These are phyloP conservation scores for Marmota monax DNA, from an alignment of 2,113 vertebrate genomes.

Conservation along the genomic window DNA sequence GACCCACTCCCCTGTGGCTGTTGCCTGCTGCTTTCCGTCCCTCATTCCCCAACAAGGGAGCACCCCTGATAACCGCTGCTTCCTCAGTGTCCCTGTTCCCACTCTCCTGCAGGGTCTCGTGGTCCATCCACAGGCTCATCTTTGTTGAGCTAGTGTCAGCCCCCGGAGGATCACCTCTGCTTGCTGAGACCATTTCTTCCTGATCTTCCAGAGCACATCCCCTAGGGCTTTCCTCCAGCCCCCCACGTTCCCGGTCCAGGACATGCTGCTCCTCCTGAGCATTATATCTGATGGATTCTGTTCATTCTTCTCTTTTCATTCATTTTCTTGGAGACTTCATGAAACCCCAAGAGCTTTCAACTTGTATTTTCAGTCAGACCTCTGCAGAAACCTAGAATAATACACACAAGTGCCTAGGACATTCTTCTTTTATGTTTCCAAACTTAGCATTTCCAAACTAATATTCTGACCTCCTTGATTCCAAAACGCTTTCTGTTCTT, in stretches of 20 bases:
- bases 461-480: neutral
- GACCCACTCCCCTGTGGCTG: neutral
- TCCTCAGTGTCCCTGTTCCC: neutral
- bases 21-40: rapidly evolving
- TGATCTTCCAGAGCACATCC: neutral
- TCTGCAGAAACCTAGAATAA: neutral
- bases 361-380: neutral
- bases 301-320: neutral
- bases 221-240: neutral
- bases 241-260: neutral
- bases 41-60: rapidly evolving
- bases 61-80: too few species aligned
- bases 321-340: neutral
- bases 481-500: neutral
- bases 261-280: neutral
- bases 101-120: rapidly evolving
- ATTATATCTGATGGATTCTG: neutral
- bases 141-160: neutral
- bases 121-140: neutral
- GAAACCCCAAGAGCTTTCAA: neutral
- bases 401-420: rapidly evolving
- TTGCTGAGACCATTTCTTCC: neutral
- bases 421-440: neutral
- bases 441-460: neutral
- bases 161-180: neutral